Conservation (phyloP, 2,113 vertebrate genomes). For the Nibea albiflora region DNA sequence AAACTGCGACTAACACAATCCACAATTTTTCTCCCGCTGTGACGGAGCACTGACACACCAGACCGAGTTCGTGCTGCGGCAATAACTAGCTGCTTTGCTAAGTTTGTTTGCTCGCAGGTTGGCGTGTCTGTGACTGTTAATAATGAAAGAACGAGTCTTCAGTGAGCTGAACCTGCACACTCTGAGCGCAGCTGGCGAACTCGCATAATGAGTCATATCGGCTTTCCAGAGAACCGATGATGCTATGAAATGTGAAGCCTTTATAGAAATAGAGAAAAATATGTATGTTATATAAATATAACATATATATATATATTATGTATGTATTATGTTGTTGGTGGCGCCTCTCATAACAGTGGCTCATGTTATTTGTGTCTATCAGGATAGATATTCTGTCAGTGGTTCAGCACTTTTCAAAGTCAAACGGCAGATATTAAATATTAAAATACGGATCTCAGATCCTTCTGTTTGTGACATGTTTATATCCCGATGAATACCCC, state of each 20-base stretch:
- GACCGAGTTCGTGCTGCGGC: not conserved
- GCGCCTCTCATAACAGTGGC: not conserved
- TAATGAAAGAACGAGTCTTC: not conserved
- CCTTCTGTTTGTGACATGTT: slow-evolving; percentile 12
- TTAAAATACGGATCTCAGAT: slow-evolving; percentile 14
- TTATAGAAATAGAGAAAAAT: too few relatives aligned
- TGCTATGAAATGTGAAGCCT: not conserved
- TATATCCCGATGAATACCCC: slow-evolving; percentile 12
- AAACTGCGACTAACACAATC: too few relatives aligned
- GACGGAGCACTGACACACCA: not conserved
- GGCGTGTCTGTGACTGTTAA: too few relatives aligned
- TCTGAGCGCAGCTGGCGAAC: not conserved
- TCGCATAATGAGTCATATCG: not conserved
- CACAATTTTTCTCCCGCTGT: not conserved
- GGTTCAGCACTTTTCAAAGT: not conserved
- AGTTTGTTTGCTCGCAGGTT: not conserved
- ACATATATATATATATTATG: too few relatives aligned
- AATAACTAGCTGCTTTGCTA: not conserved
- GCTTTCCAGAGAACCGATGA: not conserved
- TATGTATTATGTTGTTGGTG: not conserved
- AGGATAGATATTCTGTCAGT: not conserved
- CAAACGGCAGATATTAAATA: slow-evolving; percentile 30
- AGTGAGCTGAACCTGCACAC: not conserved
- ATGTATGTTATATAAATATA: too few relatives aligned
- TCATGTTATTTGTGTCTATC: slow-evolving; percentile 9